Base-by-base conservation (phyloP, 2,888 invertebrate species). In the Drosophila putrida region DNA sequence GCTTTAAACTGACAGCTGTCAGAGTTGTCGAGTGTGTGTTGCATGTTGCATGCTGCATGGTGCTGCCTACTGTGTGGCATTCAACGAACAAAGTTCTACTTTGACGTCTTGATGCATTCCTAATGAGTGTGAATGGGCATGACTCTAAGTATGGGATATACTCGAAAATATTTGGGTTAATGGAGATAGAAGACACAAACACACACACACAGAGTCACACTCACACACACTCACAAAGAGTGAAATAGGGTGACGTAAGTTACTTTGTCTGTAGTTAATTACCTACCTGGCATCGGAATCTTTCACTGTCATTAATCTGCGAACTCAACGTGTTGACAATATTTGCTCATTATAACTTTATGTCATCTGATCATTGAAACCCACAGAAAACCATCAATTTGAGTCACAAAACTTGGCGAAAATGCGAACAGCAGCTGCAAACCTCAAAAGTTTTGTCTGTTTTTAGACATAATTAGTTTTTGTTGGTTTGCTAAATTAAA, bases 341-440 rank as follows among this genome's bases (percentile, higher is more conserved):
- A 58, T 68, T 64, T 68, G 53, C 64, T 68, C 68, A 68, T 68
- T 68, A 68, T 68, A 68, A 68, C 64, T 68, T 68, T 41, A 64
- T 68, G 68, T 64, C 68, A 64, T 47, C 64, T 63, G 58, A 58
- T 64, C 15, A 20, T 31, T 31, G 31, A 31, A 31, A 31, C 43
- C 63, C 64, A 58, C 39, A 63, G 58, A 57, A 53, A 57, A 41
- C 43, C 63, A 68, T 64, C 39, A 63, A 63, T 63, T 68, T 63
- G 28, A 51, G 62, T 57, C 54, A 46, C 35, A 46, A 47, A 55
- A 54, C 33, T 47, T 51, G n/a, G 27, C 38, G 15, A 53, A 44
- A 54, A 31, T 25, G 15, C 43, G 6, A 54, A 27, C 39, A 55
- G 15, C 62, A 62, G 54, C 54, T 58, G 50, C 57, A 36, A 35